phyloP scores from a whole-genome alignment of 2,113 vertebrate species.

The Pteropus alecto region DNA sequence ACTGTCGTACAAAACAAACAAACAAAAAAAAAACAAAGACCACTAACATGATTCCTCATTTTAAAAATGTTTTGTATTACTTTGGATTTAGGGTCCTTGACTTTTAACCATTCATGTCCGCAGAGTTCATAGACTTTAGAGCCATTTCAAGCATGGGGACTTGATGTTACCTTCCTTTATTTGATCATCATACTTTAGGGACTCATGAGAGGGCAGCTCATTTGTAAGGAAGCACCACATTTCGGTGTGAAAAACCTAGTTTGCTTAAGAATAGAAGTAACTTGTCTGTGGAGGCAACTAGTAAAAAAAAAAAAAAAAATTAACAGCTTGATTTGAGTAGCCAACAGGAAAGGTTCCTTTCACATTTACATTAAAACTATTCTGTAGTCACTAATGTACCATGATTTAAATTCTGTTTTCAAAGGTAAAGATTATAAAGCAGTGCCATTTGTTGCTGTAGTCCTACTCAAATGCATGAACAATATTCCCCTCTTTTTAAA shows the following conservation, averaged over 20 bases:
- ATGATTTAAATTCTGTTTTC: slow-evolving; percentile 67
- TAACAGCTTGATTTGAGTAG: slow-evolving; percentile 84
- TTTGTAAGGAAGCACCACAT: slow-evolving; percentile 74
- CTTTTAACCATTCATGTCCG: slow-evolving; percentile 65
- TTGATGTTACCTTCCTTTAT: slow-evolving; percentile 63
- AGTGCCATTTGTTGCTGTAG: slow-evolving; percentile 78
- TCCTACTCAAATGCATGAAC: slow-evolving; percentile 70
- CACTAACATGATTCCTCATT: slow-evolving; percentile 40
- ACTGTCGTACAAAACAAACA: slow-evolving; percentile 73
- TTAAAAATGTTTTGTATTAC: not conserved
- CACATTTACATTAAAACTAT: slow-evolving; percentile 78
- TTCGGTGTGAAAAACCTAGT: slow-evolving; percentile 60
- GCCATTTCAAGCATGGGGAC: slow-evolving; percentile 70
- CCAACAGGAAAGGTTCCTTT: slow-evolving; percentile 81
- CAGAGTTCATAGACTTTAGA: slow-evolving; percentile 75
- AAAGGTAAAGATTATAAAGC: slow-evolving; percentile 58
- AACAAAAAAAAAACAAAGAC: not conserved
- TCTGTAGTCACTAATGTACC: slow-evolving; percentile 66
- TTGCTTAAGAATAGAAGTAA: slow-evolving; percentile 76
- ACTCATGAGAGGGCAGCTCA: slow-evolving; percentile 55
- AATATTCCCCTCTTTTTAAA: slow-evolving; percentile 81
- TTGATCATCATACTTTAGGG: slow-evolving; percentile 45
- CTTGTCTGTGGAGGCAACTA: slow-evolving; percentile 86
- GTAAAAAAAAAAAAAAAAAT: slow-evolving; percentile 59
- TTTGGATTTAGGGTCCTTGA: slow-evolving; percentile 18